Evolutionary conservation across 2,888 invertebrate genomes (phyloP).

Genomic region (Torymus auratus): DNA sequence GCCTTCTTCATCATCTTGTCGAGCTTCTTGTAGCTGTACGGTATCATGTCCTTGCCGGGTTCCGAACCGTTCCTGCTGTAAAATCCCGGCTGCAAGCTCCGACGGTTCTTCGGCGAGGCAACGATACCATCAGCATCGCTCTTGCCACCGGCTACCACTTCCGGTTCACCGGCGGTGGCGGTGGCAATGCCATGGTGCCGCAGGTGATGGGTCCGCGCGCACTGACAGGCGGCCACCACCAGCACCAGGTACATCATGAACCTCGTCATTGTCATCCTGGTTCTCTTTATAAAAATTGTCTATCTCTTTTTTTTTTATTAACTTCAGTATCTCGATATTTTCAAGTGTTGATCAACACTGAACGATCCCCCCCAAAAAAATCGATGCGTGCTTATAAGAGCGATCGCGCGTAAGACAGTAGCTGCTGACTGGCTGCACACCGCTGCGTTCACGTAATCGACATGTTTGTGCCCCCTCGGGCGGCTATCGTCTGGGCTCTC

Average conservation of each 20-base stretch:
- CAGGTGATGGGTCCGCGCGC: constrained; percentile 42
- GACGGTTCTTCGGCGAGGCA: constrained; percentile 46
- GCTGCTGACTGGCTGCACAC: background rate
- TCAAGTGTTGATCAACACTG: no score
- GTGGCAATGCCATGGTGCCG: constrained; percentile 44
- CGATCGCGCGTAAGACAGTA: no score
- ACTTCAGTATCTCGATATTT: no score
- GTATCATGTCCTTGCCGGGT: constrained; percentile 58
- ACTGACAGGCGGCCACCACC: constrained; percentile 15
- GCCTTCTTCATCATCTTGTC: constrained; percentile 74
- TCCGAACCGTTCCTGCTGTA: constrained; percentile 54
- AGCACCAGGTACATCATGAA: constrained; percentile 31
- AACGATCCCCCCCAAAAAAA: background rate
- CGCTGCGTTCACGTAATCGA: constrained; percentile 46
- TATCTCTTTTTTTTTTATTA: no score
- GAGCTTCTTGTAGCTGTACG: constrained; percentile 68
- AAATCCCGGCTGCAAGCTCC: constrained; percentile 46
- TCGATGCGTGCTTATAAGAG: background rate
- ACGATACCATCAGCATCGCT: no score
- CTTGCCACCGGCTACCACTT: background rate
- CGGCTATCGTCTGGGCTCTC: background rate
- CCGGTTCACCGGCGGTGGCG: constrained; percentile 27
- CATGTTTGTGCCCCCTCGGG: constrained; percentile 37
- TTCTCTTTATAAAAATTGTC: no score
- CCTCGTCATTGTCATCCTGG: constrained; percentile 13